Evolutionary conservation across 1,140 invertebrate genomes (phyloP), one percentile per base, ranked within the genome.

Genomic region (Zaprionus ghesquierei): DNA sequence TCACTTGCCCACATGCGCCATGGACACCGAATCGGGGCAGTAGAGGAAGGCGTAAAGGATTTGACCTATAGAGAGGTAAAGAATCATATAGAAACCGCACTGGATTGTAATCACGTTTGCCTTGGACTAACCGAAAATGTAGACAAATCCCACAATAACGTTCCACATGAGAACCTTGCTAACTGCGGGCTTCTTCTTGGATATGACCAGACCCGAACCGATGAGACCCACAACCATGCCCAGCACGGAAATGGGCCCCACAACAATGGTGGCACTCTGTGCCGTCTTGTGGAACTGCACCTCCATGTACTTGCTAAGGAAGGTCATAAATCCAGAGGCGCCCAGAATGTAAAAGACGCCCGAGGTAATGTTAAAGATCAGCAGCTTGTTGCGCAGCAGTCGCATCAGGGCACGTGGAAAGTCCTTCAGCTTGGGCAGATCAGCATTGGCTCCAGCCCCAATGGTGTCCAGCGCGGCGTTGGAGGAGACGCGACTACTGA

Each of bases 231-330:
- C 69, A 0, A 94, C 92, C 93, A 94, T 94, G 20, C 94, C 94
- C 18, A 94, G 41, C 53, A 95, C 85, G 0, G 93, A 91, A 0
- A 80, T 59, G 2, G 94, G 94, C 93, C 95, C 95, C 75, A 94
- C 93, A 66, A 95, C 62, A 69, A 95, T 91, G 8, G 94, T 95
- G 13, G 95, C 95, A 49, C 92, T 92, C 10, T 94, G 94, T 8
- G 95, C 93, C 0, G 94, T 93, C 58, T 93, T 94, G 74, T 94
- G 92, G 69, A 95, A 96, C 75, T 95, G 94, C 5, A 95, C 93
- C 91, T 96, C 95, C 73, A 96, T 93, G 77, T 96, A 96, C 78
- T 95, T 96, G 5, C 95, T 94, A 73, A 95, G 91, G 77, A 94
- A 96, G 2, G 95, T 95, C 72, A 95, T 94, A 61, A 95, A 96